phyloP scores from a whole-genome alignment of 2,113 vertebrate genomes.

The Amphilophus citrinellus region DNA sequence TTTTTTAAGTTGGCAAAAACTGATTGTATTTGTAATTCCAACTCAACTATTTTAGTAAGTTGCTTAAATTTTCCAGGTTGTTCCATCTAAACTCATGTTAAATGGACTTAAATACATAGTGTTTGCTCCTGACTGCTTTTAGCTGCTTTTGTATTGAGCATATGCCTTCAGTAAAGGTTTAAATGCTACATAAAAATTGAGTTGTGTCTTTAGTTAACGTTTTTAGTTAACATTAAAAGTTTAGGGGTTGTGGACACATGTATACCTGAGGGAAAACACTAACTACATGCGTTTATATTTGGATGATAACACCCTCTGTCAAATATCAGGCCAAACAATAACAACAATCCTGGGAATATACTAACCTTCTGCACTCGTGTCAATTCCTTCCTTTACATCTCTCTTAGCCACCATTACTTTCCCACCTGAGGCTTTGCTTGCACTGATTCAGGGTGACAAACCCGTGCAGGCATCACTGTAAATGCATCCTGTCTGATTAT shows the following conservation, averaged over 20 bases:
- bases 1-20: not conserved
- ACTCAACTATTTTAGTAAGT: too few species aligned
- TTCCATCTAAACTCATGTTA: not conserved
- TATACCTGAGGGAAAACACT: slow-evolving; percentile 18
- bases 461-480: slow-evolving; percentile 41
- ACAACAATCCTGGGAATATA: slow-evolving; percentile 17
- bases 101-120: not conserved
- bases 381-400: slow-evolving; percentile 35
- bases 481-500: slow-evolving; percentile 66
- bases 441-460: slow-evolving; percentile 57
- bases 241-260: not conserved
- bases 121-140: not conserved
- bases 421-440: slow-evolving; percentile 59
- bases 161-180: not conserved
- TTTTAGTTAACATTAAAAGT: not conserved
- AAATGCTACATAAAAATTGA: not conserved
- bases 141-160: not conserved
- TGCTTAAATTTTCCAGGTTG: not conserved
- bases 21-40: not conserved
- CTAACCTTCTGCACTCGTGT: slow-evolving; percentile 23
- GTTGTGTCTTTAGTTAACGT: not conserved
- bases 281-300: slow-evolving; percentile 14
- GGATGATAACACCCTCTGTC: slow-evolving; percentile 38
- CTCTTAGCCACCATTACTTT: slow-evolving; percentile 22
- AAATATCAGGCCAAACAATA: slow-evolving; percentile 40